Evolutionary conservation across 2,888 invertebrate species (phyloP), one percentile per base, ranked within the genome.

Genomic region (Eupithecia insigniata): DNA sequence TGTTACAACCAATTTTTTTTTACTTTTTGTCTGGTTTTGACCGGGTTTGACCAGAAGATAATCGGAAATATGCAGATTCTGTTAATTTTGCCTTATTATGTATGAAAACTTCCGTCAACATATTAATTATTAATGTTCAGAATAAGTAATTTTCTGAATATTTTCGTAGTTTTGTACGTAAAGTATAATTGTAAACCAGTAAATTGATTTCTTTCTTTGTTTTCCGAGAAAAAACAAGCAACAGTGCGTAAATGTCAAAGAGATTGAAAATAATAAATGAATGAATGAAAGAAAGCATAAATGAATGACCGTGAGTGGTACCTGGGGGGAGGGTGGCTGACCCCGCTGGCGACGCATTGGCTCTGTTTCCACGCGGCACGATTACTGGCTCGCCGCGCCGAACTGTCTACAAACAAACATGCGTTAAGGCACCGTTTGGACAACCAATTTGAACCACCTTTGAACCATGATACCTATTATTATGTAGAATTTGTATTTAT

Each of bases 341-440:
- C 91, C 79, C 96, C 96, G 92, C 96, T 96, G 95, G 96, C 96
- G 95, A 97, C 96, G 95, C 96, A 96, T 95, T 96, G 96, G 95
- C 96, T 96, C 95, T 97, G 96, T 95, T 96, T 96, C 96, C 96
- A 97, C 96, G 96, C 96, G 95, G 96, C 96, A 95, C 96, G 96
- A 89, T 89, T 93, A 95, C 96, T 96, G 96, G 96, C 95, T 96
- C 96, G 96, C 96, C 96, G 96, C 96, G 96, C 95, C 96, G 96
- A 96, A 96, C 96, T 97, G 96, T 97, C 96, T 97, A 96, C 96
- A 97, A 96, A 95, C 95, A 95, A 95, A 95, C 95, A 96, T 96
- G 96, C 95, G 95, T 96, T 96, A 96, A 93, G 92, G 92, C 88
- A 90, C 91, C 89, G 92, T 90, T 89, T 89, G 89, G 86, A 84